Base-by-base conservation (phyloP, 2,797 vertebrate genomes). In the Peromyscus eremicus region DNA sequence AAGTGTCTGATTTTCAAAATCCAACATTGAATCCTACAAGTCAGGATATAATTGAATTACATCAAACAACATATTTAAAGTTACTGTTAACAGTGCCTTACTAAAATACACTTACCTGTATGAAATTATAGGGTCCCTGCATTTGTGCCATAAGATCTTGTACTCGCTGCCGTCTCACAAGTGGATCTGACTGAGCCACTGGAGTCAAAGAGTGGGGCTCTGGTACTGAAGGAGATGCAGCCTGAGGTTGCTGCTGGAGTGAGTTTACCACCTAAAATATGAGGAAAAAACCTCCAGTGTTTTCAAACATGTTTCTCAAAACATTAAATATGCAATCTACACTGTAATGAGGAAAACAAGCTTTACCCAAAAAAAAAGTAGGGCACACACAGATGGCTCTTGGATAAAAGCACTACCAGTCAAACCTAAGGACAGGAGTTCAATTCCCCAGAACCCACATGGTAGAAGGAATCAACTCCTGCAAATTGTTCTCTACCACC, bases 71-170 rank as follows among this genome's bases (percentile, higher is more conserved):
- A 17, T 52, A 77, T 11, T 55, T 89, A 84, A 79, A 66, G 7
- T 19, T 91, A 83, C 82, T 66, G 17, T 40, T 55, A 46, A 0
- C 27, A 10, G 11, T 43, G 3, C 62, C 43, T 95, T 32, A 83
- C 91, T 90, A 52, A 97, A 89, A 70, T 40, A 23, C 11, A 96
- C 98, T 96, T 97, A 99, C 99, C 99, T 99, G 99, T 99, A 99
- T 99, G 98, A 99, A 99, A 98, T 99, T 99, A 98, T 99, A 99
- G 0, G 99, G 99, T 52, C 99, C 99, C 98, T 99, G 99, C 99
- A 99, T 99, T 98, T 99, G 99, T 40, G 99, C 99, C 99, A 99
- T 99, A 79, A 99, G 99, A 98, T 99, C 99, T 98, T 99, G 99
- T 94, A 99, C 99, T 46, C 98, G 99, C 98, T 99, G 99, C 95